A percentile compares a stretch with the other conserved stretches of the same genome.
Evolutionary conservation across 2,113 vertebrate species (phyloP).

Genomic region (Leptocoma aspasia): DNA sequence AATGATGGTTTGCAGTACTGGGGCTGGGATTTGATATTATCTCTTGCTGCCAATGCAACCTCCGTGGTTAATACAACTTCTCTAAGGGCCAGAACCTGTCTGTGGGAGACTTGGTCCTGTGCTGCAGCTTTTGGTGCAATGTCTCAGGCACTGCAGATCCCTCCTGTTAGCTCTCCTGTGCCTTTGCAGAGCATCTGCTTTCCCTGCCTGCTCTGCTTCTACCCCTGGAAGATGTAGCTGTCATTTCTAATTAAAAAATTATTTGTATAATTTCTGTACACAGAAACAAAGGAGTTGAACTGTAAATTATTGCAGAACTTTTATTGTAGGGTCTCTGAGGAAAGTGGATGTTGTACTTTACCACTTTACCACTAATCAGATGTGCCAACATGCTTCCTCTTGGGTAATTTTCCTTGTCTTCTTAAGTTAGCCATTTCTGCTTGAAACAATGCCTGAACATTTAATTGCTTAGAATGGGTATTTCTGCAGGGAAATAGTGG

Average conservation of each 20-base stretch:
- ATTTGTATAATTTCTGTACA: background rate
- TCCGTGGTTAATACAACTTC: background rate
- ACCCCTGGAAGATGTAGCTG: background rate
- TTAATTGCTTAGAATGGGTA: background rate
- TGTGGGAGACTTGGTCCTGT: background rate
- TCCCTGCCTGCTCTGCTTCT: background rate
- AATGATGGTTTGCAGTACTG: background rate
- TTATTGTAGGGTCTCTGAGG: background rate
- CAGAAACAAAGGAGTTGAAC: background rate
- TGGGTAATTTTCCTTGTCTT: background rate
- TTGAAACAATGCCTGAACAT: background rate
- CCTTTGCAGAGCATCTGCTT: background rate
- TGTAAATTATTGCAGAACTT: background rate
- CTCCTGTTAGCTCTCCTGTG: accelerated
- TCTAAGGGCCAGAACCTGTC: background rate
- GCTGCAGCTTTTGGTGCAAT: background rate
- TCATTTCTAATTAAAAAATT: background rate
- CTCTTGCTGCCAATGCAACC: background rate
- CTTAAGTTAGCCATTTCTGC: background rate
- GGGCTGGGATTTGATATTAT: background rate
- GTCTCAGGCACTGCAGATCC: background rate
- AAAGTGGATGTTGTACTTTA: too few species aligned
- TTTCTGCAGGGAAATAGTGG: background rate
- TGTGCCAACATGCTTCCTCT: background rate
- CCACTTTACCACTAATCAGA: too few species aligned